Evolutionary conservation across 2,888 invertebrate species (phyloP).

Genomic region (Pinctada fucata): DNA sequence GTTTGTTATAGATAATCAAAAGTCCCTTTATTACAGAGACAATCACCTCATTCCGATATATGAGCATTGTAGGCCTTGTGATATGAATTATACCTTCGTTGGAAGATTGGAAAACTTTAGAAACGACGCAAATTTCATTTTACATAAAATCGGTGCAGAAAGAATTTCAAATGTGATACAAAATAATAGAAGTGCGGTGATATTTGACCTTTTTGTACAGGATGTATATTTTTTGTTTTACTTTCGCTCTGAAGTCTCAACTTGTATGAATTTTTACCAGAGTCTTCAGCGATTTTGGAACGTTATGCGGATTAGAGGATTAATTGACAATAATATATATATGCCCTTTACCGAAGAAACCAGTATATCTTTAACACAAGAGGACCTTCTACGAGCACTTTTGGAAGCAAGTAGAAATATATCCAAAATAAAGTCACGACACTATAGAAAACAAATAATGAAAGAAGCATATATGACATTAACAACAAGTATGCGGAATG

Average conservation of each 20-base stretch:
- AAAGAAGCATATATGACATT: constrained; percentile 42
- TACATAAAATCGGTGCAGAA: constrained; percentile 31
- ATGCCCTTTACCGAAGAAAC: constrained; percentile 41
- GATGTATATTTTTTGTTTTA: constrained; percentile 23
- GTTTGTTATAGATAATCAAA: constrained; percentile 38
- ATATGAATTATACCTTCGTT: constrained; percentile 46
- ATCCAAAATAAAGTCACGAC: background rate
- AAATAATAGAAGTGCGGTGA: no score
- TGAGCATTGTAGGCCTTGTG: constrained; percentile 55
- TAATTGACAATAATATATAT: constrained; percentile 40
- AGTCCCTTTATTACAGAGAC: constrained; percentile 35
- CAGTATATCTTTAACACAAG: constrained; percentile 26
- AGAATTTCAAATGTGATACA: background rate
- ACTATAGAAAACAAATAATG: constrained; percentile 40
- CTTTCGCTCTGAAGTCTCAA: background rate
- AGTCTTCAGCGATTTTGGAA: constrained; percentile 46
- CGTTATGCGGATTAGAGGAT: constrained; percentile 48
- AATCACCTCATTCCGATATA: constrained; percentile 52
- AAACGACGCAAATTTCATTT: constrained; percentile 46
- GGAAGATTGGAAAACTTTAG: constrained; percentile 53
- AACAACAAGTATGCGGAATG: constrained; percentile 11
- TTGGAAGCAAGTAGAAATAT: constrained; percentile 21
- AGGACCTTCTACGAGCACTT: constrained; percentile 31
- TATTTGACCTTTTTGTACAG: constrained; percentile 15
- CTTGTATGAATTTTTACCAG: constrained; percentile 37